Evolutionary conservation across 2,797 vertebrate genomes (phyloP).

Genomic region (Sorex maritimensis): DNA sequence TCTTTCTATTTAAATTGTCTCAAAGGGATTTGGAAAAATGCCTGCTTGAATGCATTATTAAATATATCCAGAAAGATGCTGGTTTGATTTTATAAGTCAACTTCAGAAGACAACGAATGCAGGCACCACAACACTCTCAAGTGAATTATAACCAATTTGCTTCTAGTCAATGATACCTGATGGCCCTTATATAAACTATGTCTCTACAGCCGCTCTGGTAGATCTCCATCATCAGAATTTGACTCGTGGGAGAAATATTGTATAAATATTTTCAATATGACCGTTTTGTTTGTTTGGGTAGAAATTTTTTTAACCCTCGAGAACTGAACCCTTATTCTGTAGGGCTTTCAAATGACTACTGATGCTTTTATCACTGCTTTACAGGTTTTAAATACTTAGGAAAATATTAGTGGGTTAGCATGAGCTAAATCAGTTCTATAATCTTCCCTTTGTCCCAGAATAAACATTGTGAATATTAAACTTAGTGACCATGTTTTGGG

Average conservation of each 20-base stretch:
- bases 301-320: slow-evolving; percentile 44
- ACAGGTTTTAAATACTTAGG: slow-evolving; percentile 51
- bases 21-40: slow-evolving; percentile 77
- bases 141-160: slow-evolving; percentile 58
- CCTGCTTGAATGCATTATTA: slow-evolving; percentile 67
- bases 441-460: slow-evolving; percentile 14
- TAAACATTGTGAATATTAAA: slow-evolving; percentile 65
- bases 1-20: slow-evolving; percentile 71
- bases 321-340: background rate
- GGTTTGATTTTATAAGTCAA: slow-evolving; percentile 69
- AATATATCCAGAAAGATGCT: slow-evolving; percentile 44
- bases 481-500: background rate
- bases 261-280: slow-evolving; percentile 72
- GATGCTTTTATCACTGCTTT: slow-evolving; percentile 31
- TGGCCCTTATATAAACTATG: background rate
- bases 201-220: background rate
- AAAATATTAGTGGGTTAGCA: background rate
- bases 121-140: slow-evolving; percentile 19
- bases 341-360: background rate
- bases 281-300: slow-evolving; percentile 62
- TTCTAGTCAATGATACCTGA: slow-evolving; percentile 23
- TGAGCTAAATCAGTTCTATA: background rate
- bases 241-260: slow-evolving; percentile 56
- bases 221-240: slow-evolving; percentile 29
- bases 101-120: slow-evolving; percentile 54